phyloP scores from a whole-genome alignment of 2,797 vertebrate species.

The Pangasius mekongensis region DNA sequence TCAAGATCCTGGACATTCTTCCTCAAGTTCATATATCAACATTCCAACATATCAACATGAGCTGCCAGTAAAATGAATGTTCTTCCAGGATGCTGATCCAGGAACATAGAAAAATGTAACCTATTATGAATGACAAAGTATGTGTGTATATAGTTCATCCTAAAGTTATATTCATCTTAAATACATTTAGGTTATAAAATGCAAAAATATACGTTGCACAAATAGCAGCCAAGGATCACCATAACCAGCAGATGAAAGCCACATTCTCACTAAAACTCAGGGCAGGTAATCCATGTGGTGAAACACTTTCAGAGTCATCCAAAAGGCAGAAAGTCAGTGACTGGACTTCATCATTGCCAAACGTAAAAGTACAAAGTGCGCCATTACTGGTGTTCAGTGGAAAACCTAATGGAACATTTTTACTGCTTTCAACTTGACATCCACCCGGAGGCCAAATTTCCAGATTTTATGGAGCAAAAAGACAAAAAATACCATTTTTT shows the following conservation, averaged over 20 bases:
- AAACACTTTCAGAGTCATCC: slow-evolving; percentile 16
- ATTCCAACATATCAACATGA: neutral
- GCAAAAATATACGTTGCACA: neutral
- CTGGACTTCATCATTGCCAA: slow-evolving; percentile 34
- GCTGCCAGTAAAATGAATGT: neutral
- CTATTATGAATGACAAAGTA: neutral
- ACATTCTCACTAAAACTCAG: neutral
- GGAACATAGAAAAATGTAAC: neutral
- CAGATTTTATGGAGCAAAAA: slow-evolving; percentile 30
- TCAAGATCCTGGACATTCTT: too few relatives aligned
- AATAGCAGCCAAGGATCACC: neutral
- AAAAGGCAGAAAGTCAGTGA: slow-evolving; percentile 11
- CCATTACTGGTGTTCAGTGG: slow-evolving; percentile 28
- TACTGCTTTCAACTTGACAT: slow-evolving; percentile 58
- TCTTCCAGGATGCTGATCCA: neutral
- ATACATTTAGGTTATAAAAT: neutral
- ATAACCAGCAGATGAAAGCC: slow-evolving; percentile 4
- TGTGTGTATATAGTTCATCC: neutral
- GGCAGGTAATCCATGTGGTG: slow-evolving; percentile 25
- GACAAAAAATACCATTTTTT: neutral
- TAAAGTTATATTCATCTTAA: neutral
- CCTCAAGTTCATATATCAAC: neutral
- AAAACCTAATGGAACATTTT: slow-evolving; percentile 54
- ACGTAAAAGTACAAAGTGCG: slow-evolving; percentile 28
- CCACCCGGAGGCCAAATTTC: slow-evolving; percentile 68